phyloP scores from a whole-genome alignment of 2,113 vertebrate genomes.

The Macquaria ambigua region DNA sequence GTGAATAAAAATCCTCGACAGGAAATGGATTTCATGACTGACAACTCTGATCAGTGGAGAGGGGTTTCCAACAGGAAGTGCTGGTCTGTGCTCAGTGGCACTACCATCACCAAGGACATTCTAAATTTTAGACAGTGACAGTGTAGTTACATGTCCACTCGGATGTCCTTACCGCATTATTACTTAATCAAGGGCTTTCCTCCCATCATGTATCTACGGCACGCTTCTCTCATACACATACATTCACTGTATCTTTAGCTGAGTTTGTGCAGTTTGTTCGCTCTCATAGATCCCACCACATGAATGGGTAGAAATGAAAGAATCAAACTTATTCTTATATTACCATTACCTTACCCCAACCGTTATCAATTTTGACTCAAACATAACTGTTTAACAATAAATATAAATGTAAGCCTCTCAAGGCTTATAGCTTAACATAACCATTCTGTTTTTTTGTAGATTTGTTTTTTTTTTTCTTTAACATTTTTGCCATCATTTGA shows the following conservation, averaged over 20 bases:
- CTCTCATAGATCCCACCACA: too few species aligned
- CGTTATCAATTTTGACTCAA: neutral
- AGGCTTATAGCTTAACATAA: neutral
- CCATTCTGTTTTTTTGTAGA: too few species aligned
- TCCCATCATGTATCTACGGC: neutral
- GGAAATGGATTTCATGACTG: slow-evolving; percentile 13
- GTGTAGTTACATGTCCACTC: neutral
- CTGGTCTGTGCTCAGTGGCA: neutral
- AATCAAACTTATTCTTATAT: neutral
- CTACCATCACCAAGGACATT: slow-evolving; percentile 47
- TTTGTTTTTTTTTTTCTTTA: too few species aligned
- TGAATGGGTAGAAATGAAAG: too few species aligned
- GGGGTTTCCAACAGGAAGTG: slow-evolving; percentile 77
- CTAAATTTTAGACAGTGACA: slow-evolving; percentile 52
- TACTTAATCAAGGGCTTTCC: slow-evolving; percentile 61
- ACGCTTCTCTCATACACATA: accelerated
- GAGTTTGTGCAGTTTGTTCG: neutral
- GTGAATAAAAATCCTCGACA: neutral
- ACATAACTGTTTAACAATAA: neutral
- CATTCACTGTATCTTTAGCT: neutral
- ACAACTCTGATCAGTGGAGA: neutral
- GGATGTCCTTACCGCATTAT: neutral
- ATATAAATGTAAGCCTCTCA: neutral
- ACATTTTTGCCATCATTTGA: neutral
- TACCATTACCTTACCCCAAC: neutral